These are phyloP conservation scores for Dromiciops gliroides DNA, from an alignment of 2,113 vertebrate species.

Conservation along the genomic window DNA sequence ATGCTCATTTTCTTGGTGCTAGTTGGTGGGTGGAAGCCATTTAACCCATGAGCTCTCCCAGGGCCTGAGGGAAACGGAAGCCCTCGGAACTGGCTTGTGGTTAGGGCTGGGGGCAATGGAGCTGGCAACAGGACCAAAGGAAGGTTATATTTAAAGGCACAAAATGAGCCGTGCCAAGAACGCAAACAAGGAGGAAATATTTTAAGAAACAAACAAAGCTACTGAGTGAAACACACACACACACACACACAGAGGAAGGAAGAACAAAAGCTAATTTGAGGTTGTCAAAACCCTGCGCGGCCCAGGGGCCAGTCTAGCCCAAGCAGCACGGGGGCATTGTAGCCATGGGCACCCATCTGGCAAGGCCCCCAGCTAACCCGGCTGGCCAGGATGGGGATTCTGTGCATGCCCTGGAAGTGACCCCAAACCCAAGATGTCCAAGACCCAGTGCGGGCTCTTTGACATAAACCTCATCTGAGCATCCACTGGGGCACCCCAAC, in stretches of 20 bases:
- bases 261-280: constrained; percentile 84
- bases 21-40: neutral
- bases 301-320: neutral
- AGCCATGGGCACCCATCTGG: neutral
- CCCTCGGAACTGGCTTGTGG: constrained; percentile 54
- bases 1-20: neutral
- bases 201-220: constrained; percentile 87
- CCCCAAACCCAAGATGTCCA: no score
- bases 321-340: neutral
- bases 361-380: neutral
- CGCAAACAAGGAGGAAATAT: constrained; percentile 85
- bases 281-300: neutral
- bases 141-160: constrained; percentile 79
- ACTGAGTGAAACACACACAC: constrained; percentile 84
- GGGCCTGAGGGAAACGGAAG: constrained; percentile 58
- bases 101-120: constrained; percentile 67
- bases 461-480: no score
- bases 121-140: constrained; percentile 75
- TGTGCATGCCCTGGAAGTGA: neutral
- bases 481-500: no score
- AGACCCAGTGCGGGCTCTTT: no score
- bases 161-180: constrained; percentile 79
- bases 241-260: constrained; percentile 77
- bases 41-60: constrained; percentile 21
- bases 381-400: no score